Evolutionary conservation across 2,888 invertebrate species (phyloP).

Genomic region (Brassicogethes aeneus): DNA sequence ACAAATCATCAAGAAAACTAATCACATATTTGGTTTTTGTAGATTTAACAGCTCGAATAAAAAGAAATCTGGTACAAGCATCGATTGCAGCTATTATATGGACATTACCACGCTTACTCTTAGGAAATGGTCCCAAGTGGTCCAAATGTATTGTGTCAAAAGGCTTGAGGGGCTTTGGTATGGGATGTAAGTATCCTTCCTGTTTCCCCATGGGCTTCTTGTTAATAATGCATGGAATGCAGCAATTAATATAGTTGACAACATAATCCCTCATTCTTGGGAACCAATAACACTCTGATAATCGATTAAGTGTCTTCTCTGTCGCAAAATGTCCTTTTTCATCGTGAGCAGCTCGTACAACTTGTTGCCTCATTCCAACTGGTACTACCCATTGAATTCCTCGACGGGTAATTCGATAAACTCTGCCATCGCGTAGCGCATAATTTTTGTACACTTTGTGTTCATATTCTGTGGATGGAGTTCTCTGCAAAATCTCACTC

Average conservation of each 20-base stretch:
- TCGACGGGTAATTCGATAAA: conserved; percentile 15
- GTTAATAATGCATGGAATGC: conserved; percentile 22
- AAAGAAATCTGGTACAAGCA: conserved; percentile 11
- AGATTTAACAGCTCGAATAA: conserved; percentile 11
- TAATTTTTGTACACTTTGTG: conserved; percentile 13
- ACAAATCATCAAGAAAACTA: conserved; percentile 10
- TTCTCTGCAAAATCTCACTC: conserved; percentile 10
- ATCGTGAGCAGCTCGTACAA: conserved; percentile 27
- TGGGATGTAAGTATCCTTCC: conserved; percentile 16
- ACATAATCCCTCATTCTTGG: conserved; percentile 12
- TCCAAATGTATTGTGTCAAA: conserved; percentile 20
- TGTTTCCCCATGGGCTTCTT: conserved; percentile 20
- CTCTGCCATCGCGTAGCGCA: conserved; percentile 11
- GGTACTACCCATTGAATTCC: conserved; percentile 27
- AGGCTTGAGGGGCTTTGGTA: conserved; percentile 14
- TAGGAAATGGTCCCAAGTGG: conserved; percentile 19
- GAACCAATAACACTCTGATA: conserved; percentile 24
- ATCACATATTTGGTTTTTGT: conserved; percentile 17
- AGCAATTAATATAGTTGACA: conserved; percentile 23
- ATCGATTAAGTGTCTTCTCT: conserved; percentile 26
- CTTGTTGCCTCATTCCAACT: conserved; percentile 20
- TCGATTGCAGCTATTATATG: conserved; percentile 9
- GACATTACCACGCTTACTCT: conserved; percentile 7
- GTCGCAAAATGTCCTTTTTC: conserved; percentile 32
- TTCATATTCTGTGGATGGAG: conserved; percentile 13